These are phyloP conservation scores for Drosophila ananassae DNA, from an alignment of 1,140 invertebrate genomes.

Conservation along the genomic window DNA sequence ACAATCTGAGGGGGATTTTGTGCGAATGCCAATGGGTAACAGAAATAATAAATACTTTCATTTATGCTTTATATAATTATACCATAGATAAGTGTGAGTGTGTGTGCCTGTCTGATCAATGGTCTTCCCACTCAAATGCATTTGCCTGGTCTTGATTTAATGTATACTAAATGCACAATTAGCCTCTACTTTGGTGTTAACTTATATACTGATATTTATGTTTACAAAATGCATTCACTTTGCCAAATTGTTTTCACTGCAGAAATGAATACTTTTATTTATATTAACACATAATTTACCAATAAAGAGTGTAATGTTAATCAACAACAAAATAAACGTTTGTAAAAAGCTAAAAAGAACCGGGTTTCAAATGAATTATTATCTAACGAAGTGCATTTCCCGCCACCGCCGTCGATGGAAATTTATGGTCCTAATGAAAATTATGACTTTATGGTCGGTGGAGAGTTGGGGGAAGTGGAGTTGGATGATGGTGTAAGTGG, in stretches of 20 bases:
- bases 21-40: slow-evolving; percentile 7
- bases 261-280: slow-evolving; percentile 25
- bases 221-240: slow-evolving; percentile 58
- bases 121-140: slow-evolving; percentile 48
- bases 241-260: slow-evolving; percentile 60
- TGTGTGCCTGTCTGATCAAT: slow-evolving; percentile 32
- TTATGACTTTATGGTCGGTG: neutral
- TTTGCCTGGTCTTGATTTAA: slow-evolving; percentile 67
- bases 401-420: neutral
- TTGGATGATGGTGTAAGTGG: neutral
- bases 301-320: slow-evolving; percentile 60
- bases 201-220: slow-evolving; percentile 51
- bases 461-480: neutral
- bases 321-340: slow-evolving; percentile 41
- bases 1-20: slow-evolving; percentile 15
- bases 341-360: slow-evolving; percentile 38
- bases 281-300: slow-evolving; percentile 74
- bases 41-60: slow-evolving; percentile 14
- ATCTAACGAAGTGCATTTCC: slow-evolving; percentile 8
- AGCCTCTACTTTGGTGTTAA: slow-evolving; percentile 41
- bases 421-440: slow-evolving; percentile 27
- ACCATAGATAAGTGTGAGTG: slow-evolving; percentile 3
- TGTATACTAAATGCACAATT: slow-evolving; percentile 57
- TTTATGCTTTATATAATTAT: neutral
- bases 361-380: neutral